These are phyloP conservation scores for Drosophila hamatofila DNA, from an alignment of 2,888 invertebrate species.

Conservation along the genomic window DNA sequence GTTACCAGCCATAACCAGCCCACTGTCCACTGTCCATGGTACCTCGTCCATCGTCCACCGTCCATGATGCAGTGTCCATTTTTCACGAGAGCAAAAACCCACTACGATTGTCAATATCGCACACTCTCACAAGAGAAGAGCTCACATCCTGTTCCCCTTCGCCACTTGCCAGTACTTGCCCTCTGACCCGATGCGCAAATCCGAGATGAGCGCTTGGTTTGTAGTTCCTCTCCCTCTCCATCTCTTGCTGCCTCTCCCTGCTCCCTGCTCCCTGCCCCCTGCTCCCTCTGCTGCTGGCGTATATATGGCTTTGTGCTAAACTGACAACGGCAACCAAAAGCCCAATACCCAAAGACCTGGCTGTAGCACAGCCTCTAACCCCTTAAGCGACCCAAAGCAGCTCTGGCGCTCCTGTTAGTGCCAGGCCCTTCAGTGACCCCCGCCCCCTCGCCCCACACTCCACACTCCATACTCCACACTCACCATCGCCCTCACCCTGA, in stretches of 20 bases:
- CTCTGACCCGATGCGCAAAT: conserved; percentile 74
- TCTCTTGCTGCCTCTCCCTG: neutral
- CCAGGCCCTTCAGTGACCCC: conserved; percentile 39
- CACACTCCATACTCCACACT: neutral
- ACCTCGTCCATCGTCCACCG: neutral
- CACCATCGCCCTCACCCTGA: conserved; percentile 13
- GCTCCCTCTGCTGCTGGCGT: conserved; percentile 33
- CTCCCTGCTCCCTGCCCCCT: too few relatives aligned
- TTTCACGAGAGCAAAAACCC: conserved; percentile 7
- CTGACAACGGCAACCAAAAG: conserved; percentile 60
- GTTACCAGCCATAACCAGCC: conserved; percentile 74
- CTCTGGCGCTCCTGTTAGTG: conserved; percentile 34
- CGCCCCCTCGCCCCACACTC: neutral
- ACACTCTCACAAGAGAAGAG: conserved; percentile 16
- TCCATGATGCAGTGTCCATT: conserved; percentile 1
- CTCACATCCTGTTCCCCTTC: conserved; percentile 29
- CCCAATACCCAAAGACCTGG: conserved; percentile 10
- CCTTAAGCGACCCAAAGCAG: conserved; percentile 38
- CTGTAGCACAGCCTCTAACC: conserved; percentile 11
- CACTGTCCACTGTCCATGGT: neutral
- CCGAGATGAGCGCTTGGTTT: conserved; percentile 72
- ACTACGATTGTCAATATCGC: conserved; percentile 45
- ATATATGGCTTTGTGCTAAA: conserved; percentile 75
- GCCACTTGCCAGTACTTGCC: conserved; percentile 63
- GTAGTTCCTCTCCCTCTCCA: conserved; percentile 45